These are phyloP conservation scores for Spea hammondii DNA, from an alignment of 2,797 vertebrate species.

Conservation along the genomic window DNA sequence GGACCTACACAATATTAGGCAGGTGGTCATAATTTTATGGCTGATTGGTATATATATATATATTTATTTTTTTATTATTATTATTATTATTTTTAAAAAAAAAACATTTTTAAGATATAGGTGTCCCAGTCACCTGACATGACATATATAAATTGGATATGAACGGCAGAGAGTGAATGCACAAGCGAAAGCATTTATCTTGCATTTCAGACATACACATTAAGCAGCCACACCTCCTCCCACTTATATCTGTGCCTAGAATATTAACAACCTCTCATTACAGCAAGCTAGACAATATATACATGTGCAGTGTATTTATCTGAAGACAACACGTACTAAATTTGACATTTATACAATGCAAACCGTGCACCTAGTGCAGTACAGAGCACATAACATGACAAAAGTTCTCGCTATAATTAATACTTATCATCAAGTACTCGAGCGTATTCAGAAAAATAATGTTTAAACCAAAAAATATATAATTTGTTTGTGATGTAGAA, in stretches of 20 bases:
- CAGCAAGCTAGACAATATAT: conserved; percentile 29
- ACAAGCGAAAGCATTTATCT: conserved; percentile 11
- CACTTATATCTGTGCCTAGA: conserved; percentile 32
- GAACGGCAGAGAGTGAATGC: background rate
- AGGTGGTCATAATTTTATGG: too few relatives aligned
- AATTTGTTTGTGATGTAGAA: background rate
- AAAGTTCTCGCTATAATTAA: conserved; percentile 40
- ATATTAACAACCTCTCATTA: conserved; percentile 38
- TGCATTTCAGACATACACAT: conserved; percentile 27
- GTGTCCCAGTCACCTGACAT: too few relatives aligned
- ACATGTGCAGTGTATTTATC: conserved; percentile 35
- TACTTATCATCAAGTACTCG: conserved; percentile 34
- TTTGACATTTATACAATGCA: conserved; percentile 41
- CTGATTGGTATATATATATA: too few relatives aligned
- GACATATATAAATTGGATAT: background rate
- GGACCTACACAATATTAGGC: too few relatives aligned
- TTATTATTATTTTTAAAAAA: too few relatives aligned
- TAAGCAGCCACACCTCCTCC: conserved; percentile 32
- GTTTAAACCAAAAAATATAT: conserved; percentile 9
- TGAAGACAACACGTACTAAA: conserved; percentile 29
- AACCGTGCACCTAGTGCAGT: conserved; percentile 22
- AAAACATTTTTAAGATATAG: too few relatives aligned
- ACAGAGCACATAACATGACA: conserved; percentile 25
- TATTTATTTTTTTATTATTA: too few relatives aligned
- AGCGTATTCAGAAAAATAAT: conserved; percentile 32